Evolutionary conservation across 2,113 vertebrate species (phyloP).

Genomic region (Dromaius novaehollandiae): DNA sequence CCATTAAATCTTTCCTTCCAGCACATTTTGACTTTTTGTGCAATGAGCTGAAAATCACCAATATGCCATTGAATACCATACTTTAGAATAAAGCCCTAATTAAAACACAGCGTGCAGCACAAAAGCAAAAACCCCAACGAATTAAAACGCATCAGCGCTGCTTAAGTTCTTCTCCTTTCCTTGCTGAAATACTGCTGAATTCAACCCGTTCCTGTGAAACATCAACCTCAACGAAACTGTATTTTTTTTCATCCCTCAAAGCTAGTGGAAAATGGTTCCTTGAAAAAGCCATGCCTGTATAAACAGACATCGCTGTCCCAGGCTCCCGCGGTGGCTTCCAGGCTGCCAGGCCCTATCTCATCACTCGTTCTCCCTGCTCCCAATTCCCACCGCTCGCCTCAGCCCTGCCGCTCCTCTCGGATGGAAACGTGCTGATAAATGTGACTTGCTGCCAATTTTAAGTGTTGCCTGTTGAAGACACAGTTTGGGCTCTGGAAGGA

Average conservation of each 20-base stretch:
- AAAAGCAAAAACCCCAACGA: not conserved
- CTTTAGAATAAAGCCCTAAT: constrained; percentile 42
- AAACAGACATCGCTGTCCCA: not conserved
- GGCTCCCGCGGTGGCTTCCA: not conserved
- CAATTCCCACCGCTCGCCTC: not conserved
- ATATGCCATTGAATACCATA: not conserved
- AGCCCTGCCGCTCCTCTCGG: not conserved
- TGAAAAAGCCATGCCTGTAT: not conserved
- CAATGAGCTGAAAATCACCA: not conserved
- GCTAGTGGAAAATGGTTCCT: not conserved
- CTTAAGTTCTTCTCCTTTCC: constrained; percentile 18
- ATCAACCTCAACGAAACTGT: not conserved
- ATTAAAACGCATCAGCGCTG: not conserved
- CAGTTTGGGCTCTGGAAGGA: not conserved
- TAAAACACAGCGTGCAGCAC: constrained; percentile 31
- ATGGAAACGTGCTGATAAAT: not conserved
- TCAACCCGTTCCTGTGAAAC: constrained; percentile 9
- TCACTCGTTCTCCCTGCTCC: not conserved
- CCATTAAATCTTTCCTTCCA: not conserved
- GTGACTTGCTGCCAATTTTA: not conserved
- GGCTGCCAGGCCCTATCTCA: not conserved
- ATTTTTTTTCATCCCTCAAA: not conserved
- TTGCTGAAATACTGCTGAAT: constrained; percentile 14
- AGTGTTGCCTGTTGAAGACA: too few species aligned
- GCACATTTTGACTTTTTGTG: not conserved